Conservation (phyloP, 2,888 invertebrate genomes). For the Heteromyza rotundicornis region DNA sequence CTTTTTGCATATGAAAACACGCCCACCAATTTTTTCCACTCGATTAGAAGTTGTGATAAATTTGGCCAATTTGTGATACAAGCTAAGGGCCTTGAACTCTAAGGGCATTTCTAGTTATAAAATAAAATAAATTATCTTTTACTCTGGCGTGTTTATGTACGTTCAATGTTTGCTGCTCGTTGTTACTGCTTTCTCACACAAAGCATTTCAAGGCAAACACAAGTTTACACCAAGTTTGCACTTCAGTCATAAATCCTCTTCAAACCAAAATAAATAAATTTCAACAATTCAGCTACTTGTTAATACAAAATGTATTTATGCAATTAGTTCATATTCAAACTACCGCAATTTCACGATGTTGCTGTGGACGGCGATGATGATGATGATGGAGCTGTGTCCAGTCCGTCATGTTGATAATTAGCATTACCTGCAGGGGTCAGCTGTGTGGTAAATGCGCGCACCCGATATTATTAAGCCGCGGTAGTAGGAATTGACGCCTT, state of each 20-base stretch:
- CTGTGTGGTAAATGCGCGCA: background rate
- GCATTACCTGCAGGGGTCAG: conserved; percentile 4
- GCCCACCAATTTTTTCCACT: background rate
- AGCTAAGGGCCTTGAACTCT: too few relatives aligned
- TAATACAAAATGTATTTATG: background rate
- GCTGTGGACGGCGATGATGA: background rate
- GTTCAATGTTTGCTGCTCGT: too few relatives aligned
- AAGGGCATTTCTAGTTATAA: too few relatives aligned
- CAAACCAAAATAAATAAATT: background rate
- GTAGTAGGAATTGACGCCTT: background rate
- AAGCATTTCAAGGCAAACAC: too few relatives aligned
- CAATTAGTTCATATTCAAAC: background rate
- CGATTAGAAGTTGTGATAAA: background rate
- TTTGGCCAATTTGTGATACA: too few relatives aligned
- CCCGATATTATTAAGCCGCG: background rate
- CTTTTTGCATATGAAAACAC: background rate
- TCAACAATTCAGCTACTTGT: background rate
- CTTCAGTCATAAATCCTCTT: too few relatives aligned
- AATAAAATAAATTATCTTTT: too few relatives aligned
- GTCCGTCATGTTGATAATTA: conserved; percentile 6
- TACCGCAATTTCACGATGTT: background rate
- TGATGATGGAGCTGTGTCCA: conserved; percentile 3
- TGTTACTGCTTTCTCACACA: too few relatives aligned
- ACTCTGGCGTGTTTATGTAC: too few relatives aligned
- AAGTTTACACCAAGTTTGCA: background rate